A percentile compares a stretch with the other conserved stretches of the same genome.
Evolutionary conservation across 2,888 invertebrate genomes (phyloP).

Genomic region (Oscheius myriophilus): DNA sequence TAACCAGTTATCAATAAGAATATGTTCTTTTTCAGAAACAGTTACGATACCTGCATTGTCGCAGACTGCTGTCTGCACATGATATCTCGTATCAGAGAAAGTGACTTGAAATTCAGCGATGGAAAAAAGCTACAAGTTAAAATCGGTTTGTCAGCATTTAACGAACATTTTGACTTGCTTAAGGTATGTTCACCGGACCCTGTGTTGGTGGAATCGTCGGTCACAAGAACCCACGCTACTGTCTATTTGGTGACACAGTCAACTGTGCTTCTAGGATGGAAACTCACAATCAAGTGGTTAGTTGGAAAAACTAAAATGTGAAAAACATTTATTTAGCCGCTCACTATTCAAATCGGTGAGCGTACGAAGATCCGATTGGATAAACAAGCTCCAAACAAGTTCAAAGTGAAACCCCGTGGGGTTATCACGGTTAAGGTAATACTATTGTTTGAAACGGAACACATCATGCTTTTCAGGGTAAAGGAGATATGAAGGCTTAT

Average conservation of each 20-base stretch:
- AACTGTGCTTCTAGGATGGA: slow-evolving; percentile 62
- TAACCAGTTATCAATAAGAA: too few relatives aligned
- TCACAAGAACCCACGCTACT: slow-evolving; percentile 54
- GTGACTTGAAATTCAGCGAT: slow-evolving; percentile 40
- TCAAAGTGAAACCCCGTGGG: slow-evolving; percentile 36
- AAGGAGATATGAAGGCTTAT: slow-evolving; percentile 40
- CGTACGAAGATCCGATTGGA: slow-evolving; percentile 51
- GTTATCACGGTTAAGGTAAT: slow-evolving; percentile 34
- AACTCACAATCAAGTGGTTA: slow-evolving; percentile 53
- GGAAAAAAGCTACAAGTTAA: slow-evolving; percentile 43
- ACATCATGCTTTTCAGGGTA: slow-evolving; percentile 27
- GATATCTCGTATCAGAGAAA: slow-evolving; percentile 40
- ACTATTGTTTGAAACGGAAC: not conserved
- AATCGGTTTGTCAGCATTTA: slow-evolving; percentile 34
- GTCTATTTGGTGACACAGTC: slow-evolving; percentile 63
- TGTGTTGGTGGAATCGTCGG: slow-evolving; percentile 62
- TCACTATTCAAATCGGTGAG: slow-evolving; percentile 56
- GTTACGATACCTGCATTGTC: slow-evolving; percentile 52
- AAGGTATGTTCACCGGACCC: slow-evolving; percentile 47
- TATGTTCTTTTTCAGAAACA: slow-evolving; percentile 36
- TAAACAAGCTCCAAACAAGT: slow-evolving; percentile 40
- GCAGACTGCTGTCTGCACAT: slow-evolving; percentile 59
- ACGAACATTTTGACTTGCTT: not conserved
- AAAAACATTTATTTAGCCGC: slow-evolving; percentile 37
- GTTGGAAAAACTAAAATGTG: not conserved